Conservation (phyloP, 2,888 invertebrate species). For the Agonopterix arenella region DNA sequence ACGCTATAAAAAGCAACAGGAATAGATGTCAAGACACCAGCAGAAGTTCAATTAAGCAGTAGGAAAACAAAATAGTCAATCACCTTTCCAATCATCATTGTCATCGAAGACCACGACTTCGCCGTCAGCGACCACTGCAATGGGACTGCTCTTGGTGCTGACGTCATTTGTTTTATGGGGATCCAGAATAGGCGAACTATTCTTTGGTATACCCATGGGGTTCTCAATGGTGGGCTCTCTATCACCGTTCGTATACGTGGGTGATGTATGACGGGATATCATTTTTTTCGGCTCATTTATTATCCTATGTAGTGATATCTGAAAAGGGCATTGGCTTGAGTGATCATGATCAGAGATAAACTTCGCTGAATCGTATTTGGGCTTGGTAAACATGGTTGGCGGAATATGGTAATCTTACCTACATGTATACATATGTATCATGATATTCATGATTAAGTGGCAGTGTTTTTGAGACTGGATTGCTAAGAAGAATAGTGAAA, state of each 20-base stretch:
- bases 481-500: too few relatives aligned
- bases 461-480: too few relatives aligned
- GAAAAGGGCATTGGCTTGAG: constrained; percentile 14
- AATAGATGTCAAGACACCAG: too few relatives aligned
- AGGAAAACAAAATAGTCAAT: constrained; percentile 10
- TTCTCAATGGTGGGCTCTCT: constrained; percentile 43
- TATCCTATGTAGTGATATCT: constrained; percentile 67
- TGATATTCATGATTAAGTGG: not conserved
- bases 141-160: constrained; percentile 70
- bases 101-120: constrained; percentile 93
- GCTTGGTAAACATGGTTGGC: not conserved
- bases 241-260: constrained; percentile 66
- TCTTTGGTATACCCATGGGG: constrained; percentile 64
- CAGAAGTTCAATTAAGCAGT: too few relatives aligned
- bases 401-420: too few relatives aligned
- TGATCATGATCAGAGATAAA: too few relatives aligned
- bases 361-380: too few relatives aligned
- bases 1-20: too few relatives aligned
- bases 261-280: constrained; percentile 69
- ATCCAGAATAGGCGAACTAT: constrained; percentile 67
- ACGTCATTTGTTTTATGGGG: constrained; percentile 62
- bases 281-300: constrained; percentile 67
- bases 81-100: constrained; percentile 88
- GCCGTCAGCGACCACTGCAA: constrained; percentile 82
- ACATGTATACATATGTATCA: not conserved